These are phyloP conservation scores for Monomorium pharaonis DNA, from an alignment of 1,140 invertebrate species.

Conservation along the genomic window DNA sequence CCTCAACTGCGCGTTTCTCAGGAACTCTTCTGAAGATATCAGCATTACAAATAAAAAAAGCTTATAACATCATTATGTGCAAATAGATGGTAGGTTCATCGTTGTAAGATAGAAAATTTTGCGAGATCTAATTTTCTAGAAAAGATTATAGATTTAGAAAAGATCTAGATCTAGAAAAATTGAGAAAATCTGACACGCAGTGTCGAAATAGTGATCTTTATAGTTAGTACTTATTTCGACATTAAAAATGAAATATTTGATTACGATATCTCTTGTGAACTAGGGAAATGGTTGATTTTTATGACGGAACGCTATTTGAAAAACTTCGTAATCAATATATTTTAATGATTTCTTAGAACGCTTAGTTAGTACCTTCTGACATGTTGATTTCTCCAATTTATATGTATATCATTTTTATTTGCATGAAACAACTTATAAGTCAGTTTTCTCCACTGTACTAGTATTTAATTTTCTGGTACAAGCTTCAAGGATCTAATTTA, in stretches of 20 bases:
- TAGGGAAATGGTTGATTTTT: background rate
- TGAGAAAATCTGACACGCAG: background rate
- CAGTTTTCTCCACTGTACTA: background rate
- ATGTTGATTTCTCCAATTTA: background rate
- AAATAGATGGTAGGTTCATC: too few species aligned
- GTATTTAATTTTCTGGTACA: background rate
- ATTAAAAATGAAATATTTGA: background rate
- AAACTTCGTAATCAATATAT: background rate
- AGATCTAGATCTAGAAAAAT: background rate
- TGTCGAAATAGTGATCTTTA: background rate
- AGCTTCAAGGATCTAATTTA: background rate
- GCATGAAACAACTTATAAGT: background rate
- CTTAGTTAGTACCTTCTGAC: background rate
- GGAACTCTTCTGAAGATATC: background rate
- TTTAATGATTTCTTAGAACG: background rate
- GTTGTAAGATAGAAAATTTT: background rate
- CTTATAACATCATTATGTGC: too few species aligned
- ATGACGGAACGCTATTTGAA: background rate
- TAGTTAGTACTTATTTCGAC: background rate
- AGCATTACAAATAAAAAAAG: background rate
- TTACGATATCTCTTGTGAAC: background rate
- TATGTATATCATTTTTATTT: background rate
- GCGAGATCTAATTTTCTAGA: background rate
- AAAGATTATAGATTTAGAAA: background rate
- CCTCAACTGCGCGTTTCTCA: background rate